Evolutionary conservation across 2,888 invertebrate species (phyloP).

Genomic region (Mechanitis messenoides): DNA sequence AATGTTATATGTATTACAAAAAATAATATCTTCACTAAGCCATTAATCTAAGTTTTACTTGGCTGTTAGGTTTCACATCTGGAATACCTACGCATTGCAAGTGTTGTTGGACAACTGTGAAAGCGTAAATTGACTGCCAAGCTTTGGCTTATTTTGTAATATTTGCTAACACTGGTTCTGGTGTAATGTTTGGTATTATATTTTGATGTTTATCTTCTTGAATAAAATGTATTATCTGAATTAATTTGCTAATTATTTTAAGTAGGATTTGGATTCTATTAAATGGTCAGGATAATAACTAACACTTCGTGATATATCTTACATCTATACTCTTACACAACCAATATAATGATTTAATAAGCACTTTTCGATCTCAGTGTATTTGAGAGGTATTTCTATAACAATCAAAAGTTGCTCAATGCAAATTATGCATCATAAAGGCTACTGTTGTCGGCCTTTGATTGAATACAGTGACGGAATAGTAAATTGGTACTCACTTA

Average conservation of each 20-base stretch:
- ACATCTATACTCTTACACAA: too few species aligned
- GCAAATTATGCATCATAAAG: conserved; percentile 6
- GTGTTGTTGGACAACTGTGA: conserved; percentile 29
- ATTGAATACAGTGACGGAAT: background rate
- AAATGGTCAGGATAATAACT: too few species aligned
- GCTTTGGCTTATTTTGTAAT: conserved; percentile 22
- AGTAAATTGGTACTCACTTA: background rate
- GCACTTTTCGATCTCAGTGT: background rate
- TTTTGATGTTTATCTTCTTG: background rate
- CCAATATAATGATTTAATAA: background rate
- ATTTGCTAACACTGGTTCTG: conserved; percentile 11
- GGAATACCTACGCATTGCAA: conserved; percentile 34
- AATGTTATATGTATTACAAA: too few species aligned
- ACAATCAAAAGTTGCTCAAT: conserved; percentile 6
- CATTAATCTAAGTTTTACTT: conserved; percentile 24
- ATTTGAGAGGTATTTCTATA: background rate
- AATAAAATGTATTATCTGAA: background rate
- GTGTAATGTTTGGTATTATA: background rate
- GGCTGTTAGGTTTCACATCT: conserved; percentile 29
- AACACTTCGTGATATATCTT: background rate
- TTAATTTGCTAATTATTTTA: background rate
- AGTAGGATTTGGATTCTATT: too few species aligned
- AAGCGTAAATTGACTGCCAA: conserved; percentile 26
- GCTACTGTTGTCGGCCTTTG: background rate
- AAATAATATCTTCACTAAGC: conserved; percentile 5